A percentile compares a stretch with the other conserved stretches of the same genome.
phyloP scores from a whole-genome alignment of 2,113 vertebrate genomes.

The Excalfactoria chinensis region DNA sequence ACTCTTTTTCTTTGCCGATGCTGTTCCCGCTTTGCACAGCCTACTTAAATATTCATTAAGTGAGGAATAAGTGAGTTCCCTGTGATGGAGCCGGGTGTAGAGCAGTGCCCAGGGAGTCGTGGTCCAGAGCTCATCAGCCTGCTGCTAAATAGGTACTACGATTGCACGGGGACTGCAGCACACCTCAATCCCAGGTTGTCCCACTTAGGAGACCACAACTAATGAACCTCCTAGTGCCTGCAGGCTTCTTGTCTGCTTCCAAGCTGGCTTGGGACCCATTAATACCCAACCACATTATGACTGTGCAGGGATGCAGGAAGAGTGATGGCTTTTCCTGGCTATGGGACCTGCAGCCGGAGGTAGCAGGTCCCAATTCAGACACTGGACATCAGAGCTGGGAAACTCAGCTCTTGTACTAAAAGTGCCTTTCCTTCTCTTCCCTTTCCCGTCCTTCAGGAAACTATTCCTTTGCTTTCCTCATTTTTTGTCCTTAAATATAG shows the following conservation, averaged over 20 bases:
- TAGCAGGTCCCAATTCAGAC: neutral
- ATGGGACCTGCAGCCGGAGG: neutral
- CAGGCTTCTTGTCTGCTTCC: neutral
- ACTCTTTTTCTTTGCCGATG: neutral
- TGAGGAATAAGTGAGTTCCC: neutral
- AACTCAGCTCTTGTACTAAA: neutral
- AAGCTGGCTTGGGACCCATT: neutral
- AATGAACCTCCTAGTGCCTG: neutral
- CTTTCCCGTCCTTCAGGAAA: neutral
- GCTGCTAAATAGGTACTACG: neutral
- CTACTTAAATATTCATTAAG: conserved; percentile 69
- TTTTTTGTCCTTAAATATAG: neutral
- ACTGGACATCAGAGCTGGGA: neutral
- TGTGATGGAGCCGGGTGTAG: neutral
- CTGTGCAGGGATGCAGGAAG: neutral
- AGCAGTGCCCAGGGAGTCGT: neutral
- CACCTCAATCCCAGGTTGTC: neutral
- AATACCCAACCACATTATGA: fast-evolving
- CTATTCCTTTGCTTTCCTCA: neutral
- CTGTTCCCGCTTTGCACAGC: conserved; percentile 19
- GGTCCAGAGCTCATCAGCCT: neutral
- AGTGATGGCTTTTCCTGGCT: fast-evolving
- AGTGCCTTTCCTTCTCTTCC: neutral
- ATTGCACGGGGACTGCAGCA: neutral
- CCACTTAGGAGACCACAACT: neutral